Evolutionary conservation across 30 jellyfish, hydroid and myxozoan genomes (phyloP).

Genomic region (Pelagia noctiluca): DNA sequence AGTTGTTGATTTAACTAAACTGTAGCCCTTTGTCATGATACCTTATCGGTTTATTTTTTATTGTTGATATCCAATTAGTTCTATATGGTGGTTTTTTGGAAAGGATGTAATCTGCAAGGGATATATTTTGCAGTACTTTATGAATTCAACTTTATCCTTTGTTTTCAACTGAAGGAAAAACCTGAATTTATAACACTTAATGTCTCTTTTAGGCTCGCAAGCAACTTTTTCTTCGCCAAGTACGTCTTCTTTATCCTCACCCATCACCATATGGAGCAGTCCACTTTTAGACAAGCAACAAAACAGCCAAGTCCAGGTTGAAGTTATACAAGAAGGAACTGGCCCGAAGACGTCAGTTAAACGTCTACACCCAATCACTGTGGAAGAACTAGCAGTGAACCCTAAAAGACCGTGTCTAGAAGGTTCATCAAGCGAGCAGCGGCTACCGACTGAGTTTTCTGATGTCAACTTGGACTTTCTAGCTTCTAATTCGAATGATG

Average conservation of each 20-base stretch:
- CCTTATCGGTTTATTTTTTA: too few relatives aligned
- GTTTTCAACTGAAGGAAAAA: too few relatives aligned
- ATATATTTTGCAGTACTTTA: too few relatives aligned
- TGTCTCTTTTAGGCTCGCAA: too few relatives aligned
- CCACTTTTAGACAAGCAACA: conserved; percentile 14
- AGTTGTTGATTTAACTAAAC: too few relatives aligned
- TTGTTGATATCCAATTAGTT: too few relatives aligned
- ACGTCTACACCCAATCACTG: conserved; percentile 61
- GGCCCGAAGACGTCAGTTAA: conserved; percentile 47
- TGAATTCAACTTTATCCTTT: too few relatives aligned
- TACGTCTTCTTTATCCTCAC: conserved; percentile 39
- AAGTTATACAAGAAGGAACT: conserved; percentile 66
- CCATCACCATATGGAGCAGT: conserved; percentile 66
- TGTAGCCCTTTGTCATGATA: too few relatives aligned
- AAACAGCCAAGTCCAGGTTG: conserved; percentile 50
- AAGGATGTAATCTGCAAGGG: too few relatives aligned
- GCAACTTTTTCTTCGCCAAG: conserved; percentile 60
- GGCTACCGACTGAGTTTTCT: conserved; percentile 19
- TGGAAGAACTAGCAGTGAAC: conserved; percentile 32
- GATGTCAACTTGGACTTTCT: conserved; percentile 53
- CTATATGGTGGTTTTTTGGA: too few relatives aligned
- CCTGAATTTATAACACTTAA: conserved; percentile 1
- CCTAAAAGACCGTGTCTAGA: conserved; percentile 17
- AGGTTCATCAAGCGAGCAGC: background rate
- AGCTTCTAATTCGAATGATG: conserved; percentile 34